Percentiles rank a stretch among this genome's conserved stretches.
Evolutionary conservation across 2,888 invertebrate genomes (phyloP).

Genomic region (Gisinianus flammeolus): DNA sequence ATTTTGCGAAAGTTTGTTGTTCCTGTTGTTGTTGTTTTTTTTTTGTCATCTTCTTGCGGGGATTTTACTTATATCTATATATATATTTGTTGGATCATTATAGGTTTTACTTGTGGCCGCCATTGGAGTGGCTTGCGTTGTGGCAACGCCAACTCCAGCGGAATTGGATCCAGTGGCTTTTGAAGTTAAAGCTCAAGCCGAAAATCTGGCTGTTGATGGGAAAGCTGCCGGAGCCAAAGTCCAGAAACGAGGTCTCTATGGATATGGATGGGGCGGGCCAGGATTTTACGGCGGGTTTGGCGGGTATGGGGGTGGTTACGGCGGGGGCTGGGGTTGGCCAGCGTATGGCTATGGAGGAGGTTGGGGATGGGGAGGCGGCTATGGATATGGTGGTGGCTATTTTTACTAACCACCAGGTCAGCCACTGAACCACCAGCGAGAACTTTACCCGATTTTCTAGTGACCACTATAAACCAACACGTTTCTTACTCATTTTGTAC

Average conservation of each 20-base stretch:
- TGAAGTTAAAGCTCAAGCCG: background rate
- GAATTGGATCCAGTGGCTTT: background rate
- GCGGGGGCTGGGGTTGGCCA: too few species aligned
- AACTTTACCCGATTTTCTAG: too few species aligned
- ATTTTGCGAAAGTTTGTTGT: too few species aligned
- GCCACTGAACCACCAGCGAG: too few species aligned
- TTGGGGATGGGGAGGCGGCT: background rate
- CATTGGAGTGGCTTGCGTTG: background rate
- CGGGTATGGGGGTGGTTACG: too few species aligned
- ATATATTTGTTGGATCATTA: background rate
- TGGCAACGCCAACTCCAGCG: background rate
- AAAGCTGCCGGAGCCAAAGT: background rate
- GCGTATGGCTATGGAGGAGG: background rate
- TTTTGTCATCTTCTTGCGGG: background rate
- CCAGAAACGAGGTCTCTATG: background rate
- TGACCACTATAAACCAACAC: too few species aligned
- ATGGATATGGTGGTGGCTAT: background rate
- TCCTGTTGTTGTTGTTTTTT: background rate
- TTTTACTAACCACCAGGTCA: too few species aligned
- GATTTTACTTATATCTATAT: background rate
- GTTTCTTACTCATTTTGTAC: too few species aligned
- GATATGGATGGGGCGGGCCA: background rate
- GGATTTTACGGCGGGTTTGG: background rate
- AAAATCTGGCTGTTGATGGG: background rate
- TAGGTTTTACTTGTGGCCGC: background rate